A percentile compares a stretch with the other conserved stretches of the same genome.
Conservation (phyloP, 2,113 vertebrate species). For the Salvelinus namaycush region DNA sequence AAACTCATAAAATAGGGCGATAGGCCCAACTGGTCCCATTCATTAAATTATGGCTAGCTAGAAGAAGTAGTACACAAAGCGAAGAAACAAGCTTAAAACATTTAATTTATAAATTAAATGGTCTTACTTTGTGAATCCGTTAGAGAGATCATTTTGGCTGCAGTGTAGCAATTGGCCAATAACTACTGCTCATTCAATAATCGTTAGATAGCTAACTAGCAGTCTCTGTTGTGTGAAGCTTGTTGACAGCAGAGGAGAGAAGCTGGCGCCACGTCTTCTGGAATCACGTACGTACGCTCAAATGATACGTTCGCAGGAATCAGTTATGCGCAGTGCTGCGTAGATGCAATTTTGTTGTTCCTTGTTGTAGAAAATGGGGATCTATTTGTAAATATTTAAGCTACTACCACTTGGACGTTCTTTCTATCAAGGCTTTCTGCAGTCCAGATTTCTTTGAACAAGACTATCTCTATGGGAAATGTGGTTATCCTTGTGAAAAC, state of each 20-base stretch:
- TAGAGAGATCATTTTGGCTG: conserved; percentile 83
- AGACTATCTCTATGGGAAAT: conserved; percentile 15
- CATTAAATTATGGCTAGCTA: not conserved
- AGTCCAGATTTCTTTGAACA: not conserved
- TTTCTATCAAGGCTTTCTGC: not conserved
- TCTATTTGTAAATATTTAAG: not conserved
- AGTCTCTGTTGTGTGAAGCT: not conserved
- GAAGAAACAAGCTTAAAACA: not conserved
- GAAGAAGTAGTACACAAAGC: not conserved
- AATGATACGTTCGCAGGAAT: not conserved
- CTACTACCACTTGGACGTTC: too few relatives aligned
- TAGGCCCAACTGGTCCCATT: not conserved
- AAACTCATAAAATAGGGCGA: not conserved
- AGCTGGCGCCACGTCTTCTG: conserved; percentile 43
- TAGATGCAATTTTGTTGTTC: not conserved
- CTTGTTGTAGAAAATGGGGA: too few relatives aligned
- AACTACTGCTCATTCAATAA: not conserved
- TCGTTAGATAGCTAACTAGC: conserved; percentile 15
- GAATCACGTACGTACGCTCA: not conserved
- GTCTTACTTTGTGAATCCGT: conserved; percentile 91
- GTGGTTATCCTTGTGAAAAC: conserved; percentile 28
- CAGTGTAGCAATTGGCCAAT: not conserved
- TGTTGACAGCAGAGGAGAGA: not conserved
- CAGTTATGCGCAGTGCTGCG: conserved; percentile 10
- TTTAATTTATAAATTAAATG: not conserved